phyloP scores from a whole-genome alignment of 1,140 invertebrate genomes.

The Papilio helenus region DNA sequence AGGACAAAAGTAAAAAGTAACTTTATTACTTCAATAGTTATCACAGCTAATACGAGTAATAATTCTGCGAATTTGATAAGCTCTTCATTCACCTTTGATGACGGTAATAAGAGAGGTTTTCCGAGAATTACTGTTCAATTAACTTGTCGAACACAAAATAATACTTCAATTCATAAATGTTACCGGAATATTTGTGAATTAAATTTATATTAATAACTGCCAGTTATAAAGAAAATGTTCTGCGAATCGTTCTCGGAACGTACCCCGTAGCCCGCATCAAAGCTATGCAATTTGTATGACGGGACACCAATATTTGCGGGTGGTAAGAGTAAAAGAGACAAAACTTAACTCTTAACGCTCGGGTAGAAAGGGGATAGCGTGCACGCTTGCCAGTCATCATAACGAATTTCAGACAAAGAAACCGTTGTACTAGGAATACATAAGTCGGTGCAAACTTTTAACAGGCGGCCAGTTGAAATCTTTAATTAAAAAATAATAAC shows the following conservation, averaged over 20 bases:
- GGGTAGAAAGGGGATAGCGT: not conserved
- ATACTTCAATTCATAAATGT: not conserved
- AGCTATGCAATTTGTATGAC: constrained; percentile 25
- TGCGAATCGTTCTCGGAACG: not conserved
- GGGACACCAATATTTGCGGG: constrained; percentile 19
- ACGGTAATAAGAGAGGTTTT: not conserved
- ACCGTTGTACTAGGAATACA: constrained; percentile 26
- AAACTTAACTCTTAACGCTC: not conserved
- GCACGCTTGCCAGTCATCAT: not conserved
- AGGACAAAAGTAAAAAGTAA: not conserved
- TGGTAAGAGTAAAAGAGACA: constrained; percentile 15
- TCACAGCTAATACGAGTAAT: not conserved
- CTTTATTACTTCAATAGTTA: not conserved
- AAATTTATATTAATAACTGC: not conserved
- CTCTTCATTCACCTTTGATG: not conserved
- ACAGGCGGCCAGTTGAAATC: not conserved
- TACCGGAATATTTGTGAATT: not conserved
- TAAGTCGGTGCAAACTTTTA: not conserved
- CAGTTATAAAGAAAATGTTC: not conserved
- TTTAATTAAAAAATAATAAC: not conserved
- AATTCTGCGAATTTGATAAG: not conserved
- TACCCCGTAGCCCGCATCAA: constrained; percentile 6
- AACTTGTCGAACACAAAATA: not conserved
- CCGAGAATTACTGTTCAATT: not conserved
- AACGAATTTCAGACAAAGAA: constrained; percentile 26